Evolutionary conservation across 2,113 vertebrate species (phyloP).

Genomic region (Paradisaea rubra): DNA sequence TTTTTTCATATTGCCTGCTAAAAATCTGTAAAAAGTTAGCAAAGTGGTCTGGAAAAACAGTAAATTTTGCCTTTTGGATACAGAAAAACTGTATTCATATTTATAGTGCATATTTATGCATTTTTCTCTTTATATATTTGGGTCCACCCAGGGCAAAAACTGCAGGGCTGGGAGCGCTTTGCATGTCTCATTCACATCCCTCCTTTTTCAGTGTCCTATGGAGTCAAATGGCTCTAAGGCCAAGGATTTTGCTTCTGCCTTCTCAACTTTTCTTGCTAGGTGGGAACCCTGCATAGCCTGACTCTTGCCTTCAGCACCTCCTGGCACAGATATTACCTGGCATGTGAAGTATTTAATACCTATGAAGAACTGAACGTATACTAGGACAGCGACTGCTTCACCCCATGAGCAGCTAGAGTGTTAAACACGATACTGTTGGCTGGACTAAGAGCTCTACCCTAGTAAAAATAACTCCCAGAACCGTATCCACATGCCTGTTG

Average conservation of each 20-base stretch:
- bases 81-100: neutral
- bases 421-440: neutral
- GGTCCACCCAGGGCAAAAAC: neutral
- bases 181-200: rapidly evolving
- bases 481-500: neutral
- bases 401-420: neutral
- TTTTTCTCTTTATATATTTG: neutral
- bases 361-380: neutral
- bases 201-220: neutral
- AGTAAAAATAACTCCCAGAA: constrained; percentile 11
- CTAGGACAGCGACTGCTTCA: neutral
- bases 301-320: neutral
- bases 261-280: neutral
- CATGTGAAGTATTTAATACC: neutral
- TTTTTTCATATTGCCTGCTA: neutral
- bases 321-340: neutral
- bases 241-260: neutral
- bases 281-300: neutral
- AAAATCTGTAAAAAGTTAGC: neutral
- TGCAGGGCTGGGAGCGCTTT: neutral
- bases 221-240: neutral
- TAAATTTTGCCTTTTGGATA: neutral
- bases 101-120: neutral
- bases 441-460: neutral
- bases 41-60: neutral